These are phyloP conservation scores for Eira barbara DNA, from an alignment of 2,113 vertebrate species.

Conservation along the genomic window DNA sequence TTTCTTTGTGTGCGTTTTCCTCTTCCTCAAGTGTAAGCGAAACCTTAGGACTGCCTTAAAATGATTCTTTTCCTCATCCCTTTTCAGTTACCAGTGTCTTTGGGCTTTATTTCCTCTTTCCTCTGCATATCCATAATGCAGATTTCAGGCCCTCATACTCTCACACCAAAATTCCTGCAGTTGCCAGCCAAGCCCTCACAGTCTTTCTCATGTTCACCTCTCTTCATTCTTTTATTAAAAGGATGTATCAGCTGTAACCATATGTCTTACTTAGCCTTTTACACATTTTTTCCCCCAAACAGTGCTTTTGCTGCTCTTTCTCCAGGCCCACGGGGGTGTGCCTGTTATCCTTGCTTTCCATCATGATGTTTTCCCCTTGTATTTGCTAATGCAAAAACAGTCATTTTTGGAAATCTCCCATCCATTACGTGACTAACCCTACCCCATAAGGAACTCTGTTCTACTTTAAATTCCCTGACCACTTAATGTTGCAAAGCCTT, in stretches of 20 bases:
- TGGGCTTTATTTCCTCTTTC: neutral
- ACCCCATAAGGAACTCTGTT: neutral
- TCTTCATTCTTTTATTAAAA: neutral
- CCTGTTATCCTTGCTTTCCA: neutral
- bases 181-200: neutral
- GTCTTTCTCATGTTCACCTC: neutral
- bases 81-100: neutral
- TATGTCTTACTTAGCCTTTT: neutral
- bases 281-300: neutral
- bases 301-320: neutral
- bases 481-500: neutral
- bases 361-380: neutral
- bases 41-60: neutral
- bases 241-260: neutral
- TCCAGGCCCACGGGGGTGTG: neutral
- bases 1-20: conserved; percentile 33
- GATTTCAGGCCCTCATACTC: neutral
- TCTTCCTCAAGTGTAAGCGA: neutral
- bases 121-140: neutral
- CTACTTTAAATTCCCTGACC: conserved; percentile 21
- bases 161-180: neutral
- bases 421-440: conserved; percentile 1
- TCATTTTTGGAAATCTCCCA: neutral
- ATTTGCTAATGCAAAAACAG: neutral
- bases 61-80: neutral